phyloP scores from a whole-genome alignment of 2,797 vertebrate species.

The Sebastes elongatus region DNA sequence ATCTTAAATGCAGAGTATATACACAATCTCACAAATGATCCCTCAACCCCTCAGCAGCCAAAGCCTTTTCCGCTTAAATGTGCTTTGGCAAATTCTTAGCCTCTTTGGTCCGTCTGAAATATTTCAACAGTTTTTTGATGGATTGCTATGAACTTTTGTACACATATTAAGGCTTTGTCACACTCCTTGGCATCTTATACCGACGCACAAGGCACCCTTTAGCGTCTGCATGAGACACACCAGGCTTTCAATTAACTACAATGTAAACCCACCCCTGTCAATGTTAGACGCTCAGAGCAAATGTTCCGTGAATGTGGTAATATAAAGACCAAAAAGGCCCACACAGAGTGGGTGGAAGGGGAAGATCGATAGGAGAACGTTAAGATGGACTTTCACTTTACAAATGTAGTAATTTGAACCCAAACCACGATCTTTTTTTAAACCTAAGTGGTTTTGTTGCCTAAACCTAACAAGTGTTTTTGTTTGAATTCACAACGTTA shows the following conservation, averaged over 20 bases:
- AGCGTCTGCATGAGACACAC: no score
- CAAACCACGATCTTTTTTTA: neutral
- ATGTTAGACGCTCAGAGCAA: no score
- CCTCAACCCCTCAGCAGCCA: neutral
- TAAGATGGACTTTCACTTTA: neutral
- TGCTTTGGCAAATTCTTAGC: neutral
- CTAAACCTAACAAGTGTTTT: neutral
- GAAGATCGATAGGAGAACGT: no score
- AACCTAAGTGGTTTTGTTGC: neutral
- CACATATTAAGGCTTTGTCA: neutral
- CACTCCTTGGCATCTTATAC: no score
- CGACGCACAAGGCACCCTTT: no score
- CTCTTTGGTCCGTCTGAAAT: neutral
- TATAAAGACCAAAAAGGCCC: no score
- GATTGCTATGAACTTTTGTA: neutral
- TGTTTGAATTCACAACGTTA: neutral
- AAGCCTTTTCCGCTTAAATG: neutral
- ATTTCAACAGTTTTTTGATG: neutral
- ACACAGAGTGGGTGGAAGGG: no score
- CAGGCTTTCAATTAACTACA: no score
- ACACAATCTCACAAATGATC: neutral
- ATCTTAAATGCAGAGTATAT: neutral
- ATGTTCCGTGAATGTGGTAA: no score
- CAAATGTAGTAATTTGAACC: neutral
- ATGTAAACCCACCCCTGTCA: no score